phyloP scores from a whole-genome alignment of 1,140 invertebrate species.

The Aphelinus atriplicis region DNA sequence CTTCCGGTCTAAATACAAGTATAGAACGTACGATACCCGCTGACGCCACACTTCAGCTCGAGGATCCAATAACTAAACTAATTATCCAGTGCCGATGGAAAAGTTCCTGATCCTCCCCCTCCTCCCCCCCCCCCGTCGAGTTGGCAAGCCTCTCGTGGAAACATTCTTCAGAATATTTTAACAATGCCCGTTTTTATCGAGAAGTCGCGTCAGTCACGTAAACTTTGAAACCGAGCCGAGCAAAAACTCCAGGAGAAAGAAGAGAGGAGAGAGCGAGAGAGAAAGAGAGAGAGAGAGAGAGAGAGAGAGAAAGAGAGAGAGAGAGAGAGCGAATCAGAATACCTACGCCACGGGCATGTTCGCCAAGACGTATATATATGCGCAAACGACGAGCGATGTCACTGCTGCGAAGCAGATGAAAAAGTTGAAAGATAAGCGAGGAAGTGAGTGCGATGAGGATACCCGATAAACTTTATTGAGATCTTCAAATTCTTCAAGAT shows the following conservation, averaged over 20 bases:
- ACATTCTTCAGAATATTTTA: constrained; percentile 14
- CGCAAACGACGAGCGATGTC: constrained; percentile 5
- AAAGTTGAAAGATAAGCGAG: constrained; percentile 4
- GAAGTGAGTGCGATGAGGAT: background rate
- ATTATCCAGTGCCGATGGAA: constrained; percentile 53
- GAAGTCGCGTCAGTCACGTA: background rate
- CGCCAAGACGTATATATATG: background rate
- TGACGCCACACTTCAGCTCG: constrained; percentile 49
- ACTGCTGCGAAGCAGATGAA: constrained; percentile 9
- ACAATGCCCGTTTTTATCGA: constrained; percentile 19
- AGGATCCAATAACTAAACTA: constrained; percentile 59
- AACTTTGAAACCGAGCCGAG: background rate
- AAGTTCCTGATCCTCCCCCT: constrained; percentile 53
- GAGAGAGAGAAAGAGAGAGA: too few relatives aligned
- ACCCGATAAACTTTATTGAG: constrained; percentile 6
- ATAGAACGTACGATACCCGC: constrained; percentile 44
- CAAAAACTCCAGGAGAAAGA: background rate
- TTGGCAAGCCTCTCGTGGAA: background rate
- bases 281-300: too few relatives aligned
- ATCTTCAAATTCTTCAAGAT: constrained; percentile 11
- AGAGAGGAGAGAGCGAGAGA: too few relatives aligned
- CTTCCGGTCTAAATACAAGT: background rate
- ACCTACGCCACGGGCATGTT: background rate
- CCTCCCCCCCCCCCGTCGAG: background rate
- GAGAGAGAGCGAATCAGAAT: background rate